These are phyloP conservation scores for Leptinotarsa tumamoca DNA, from an alignment of 2,888 invertebrate genomes.

Conservation along the genomic window DNA sequence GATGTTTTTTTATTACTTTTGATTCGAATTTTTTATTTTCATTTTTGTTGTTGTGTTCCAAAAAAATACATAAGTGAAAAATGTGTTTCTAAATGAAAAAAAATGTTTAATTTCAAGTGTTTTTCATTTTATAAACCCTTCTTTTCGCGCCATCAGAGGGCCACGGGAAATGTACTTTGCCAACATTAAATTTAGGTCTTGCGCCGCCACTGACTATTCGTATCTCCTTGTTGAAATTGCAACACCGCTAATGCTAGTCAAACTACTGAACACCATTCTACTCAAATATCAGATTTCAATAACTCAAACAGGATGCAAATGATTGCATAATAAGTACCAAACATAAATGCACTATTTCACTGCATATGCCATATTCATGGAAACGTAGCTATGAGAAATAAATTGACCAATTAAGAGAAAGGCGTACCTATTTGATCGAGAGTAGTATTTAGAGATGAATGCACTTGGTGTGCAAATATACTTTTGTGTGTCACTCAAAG, in stretches of 20 bases:
- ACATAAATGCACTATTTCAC: neutral
- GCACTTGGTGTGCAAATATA: neutral
- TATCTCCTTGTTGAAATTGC: constrained; percentile 6
- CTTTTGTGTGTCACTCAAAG: neutral
- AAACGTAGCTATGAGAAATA: neutral
- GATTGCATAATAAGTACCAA: neutral
- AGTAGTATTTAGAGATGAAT: neutral
- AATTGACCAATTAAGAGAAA: constrained; percentile 10
- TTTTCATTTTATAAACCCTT: no score
- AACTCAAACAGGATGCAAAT: constrained; percentile 16
- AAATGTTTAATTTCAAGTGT: no score
- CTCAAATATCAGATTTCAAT: constrained; percentile 3
- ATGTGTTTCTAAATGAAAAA: no score
- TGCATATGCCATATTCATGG: constrained; percentile 2
- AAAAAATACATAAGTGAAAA: no score
- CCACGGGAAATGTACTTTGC: no score
- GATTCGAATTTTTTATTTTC: no score
- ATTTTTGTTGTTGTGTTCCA: no score
- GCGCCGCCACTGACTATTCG: no score
- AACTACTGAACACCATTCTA: neutral
- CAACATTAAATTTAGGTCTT: no score
- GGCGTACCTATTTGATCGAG: neutral
- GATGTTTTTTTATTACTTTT: no score
- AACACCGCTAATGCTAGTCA: constrained; percentile 1
- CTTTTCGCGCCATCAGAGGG: no score